phyloP scores from a whole-genome alignment of 2,797 vertebrate species.

The Poeciliopsis gracilis region DNA sequence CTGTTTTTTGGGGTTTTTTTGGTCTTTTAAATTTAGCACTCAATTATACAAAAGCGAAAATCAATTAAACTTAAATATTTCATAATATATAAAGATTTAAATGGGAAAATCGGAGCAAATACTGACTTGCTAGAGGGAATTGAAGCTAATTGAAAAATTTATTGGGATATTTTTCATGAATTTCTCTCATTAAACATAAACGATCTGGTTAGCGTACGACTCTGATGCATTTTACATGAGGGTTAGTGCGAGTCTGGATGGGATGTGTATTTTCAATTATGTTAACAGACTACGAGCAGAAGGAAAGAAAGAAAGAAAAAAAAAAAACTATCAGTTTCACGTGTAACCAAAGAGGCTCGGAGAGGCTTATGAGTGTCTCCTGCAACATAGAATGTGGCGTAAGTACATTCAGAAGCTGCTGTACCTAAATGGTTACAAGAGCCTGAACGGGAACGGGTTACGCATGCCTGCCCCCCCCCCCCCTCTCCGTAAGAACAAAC shows the following conservation, averaged over 20 bases:
- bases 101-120: constrained; percentile 55
- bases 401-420: constrained; percentile 28
- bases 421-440: constrained; percentile 26
- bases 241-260: constrained; percentile 59
- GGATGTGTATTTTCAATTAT: constrained; percentile 67
- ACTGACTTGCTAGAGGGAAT: constrained; percentile 76
- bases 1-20: background rate
- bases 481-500: constrained; percentile 16
- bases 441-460: constrained; percentile 20
- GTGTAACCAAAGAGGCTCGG: constrained; percentile 29
- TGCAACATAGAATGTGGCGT: constrained; percentile 36
- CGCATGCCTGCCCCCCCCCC: constrained; percentile 5
- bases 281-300: constrained; percentile 53
- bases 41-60: constrained; percentile 46
- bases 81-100: constrained; percentile 60
- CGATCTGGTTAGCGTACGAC: constrained; percentile 74
- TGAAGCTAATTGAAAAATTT: constrained; percentile 75
- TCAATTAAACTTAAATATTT: constrained; percentile 71
- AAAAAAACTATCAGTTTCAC: constrained; percentile 21
- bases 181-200: constrained; percentile 84
- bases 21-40: constrained; percentile 14
- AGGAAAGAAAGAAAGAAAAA: too few relatives aligned
- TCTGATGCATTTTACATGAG: constrained; percentile 80
- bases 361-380: constrained; percentile 37
- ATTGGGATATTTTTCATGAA: constrained; percentile 77